Conservation (phyloP, 2,113 vertebrate genomes). For the Pogona vitticeps region DNA sequence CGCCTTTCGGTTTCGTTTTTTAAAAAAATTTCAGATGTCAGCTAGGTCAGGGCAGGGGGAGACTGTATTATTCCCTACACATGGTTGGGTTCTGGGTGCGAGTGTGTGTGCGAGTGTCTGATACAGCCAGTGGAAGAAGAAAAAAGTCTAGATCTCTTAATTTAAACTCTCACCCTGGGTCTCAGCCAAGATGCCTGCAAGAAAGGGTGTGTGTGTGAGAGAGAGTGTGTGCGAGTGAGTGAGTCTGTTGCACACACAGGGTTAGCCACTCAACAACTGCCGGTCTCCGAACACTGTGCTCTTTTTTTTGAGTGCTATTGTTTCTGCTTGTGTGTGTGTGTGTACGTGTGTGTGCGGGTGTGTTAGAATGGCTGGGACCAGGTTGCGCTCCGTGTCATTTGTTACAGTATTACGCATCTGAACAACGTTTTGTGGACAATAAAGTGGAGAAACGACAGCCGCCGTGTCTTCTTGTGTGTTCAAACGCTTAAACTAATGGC, state of each 20-base stretch:
- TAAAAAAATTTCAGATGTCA: not conserved
- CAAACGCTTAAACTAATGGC: too few species aligned
- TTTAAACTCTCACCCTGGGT: not conserved
- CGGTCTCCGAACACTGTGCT: constrained; percentile 18
- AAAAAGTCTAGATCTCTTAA: not conserved
- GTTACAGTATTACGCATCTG: constrained; percentile 80
- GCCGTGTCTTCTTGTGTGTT: too few species aligned
- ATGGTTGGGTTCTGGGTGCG: not conserved
- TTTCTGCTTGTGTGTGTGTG: not conserved
- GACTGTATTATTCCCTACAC: constrained; percentile 4
- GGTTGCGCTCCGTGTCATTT: constrained; percentile 51
- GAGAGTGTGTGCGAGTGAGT: not conserved
- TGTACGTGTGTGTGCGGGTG: not conserved
- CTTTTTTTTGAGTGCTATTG: not conserved
- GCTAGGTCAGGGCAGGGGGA: constrained; percentile 34
- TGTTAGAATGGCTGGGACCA: constrained; percentile 6
- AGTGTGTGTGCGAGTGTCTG: not conserved
- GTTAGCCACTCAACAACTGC: constrained; percentile 24
- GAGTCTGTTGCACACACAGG: not conserved
- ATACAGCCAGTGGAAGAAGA: not conserved
- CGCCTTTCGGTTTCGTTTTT: not conserved
- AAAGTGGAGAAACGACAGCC: constrained; percentile 65
- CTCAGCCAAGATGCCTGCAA: constrained; percentile 3
- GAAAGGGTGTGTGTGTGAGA: not conserved
- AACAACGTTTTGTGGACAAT: constrained; percentile 74